phyloP scores from a whole-genome alignment of 2,113 vertebrate species.

The Zeus faber region DNA sequence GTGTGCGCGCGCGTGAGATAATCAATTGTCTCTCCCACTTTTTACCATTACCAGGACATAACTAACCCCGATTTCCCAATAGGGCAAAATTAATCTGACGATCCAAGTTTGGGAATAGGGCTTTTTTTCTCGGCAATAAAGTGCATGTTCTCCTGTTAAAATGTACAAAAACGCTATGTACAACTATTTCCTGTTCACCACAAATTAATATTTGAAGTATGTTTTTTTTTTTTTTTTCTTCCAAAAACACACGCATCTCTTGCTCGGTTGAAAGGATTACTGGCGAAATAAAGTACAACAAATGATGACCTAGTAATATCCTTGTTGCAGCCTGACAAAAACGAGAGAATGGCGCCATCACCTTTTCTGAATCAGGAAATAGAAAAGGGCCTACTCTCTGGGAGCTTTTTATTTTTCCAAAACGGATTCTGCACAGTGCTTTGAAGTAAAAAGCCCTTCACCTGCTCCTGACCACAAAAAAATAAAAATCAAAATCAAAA shows the following conservation, averaged over 20 bases:
- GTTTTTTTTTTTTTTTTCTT: constrained; percentile 32
- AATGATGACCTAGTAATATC: neutral
- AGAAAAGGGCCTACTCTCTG: no score
- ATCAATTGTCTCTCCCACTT: constrained; percentile 10
- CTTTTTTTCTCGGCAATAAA: constrained; percentile 58
- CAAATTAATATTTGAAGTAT: constrained; percentile 31
- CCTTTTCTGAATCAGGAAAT: no score
- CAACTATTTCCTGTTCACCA: constrained; percentile 51
- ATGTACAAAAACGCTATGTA: constrained; percentile 53
- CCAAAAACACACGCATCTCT: constrained; percentile 16
- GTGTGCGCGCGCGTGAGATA: neutral
- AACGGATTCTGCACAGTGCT: neutral
- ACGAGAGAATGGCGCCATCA: neutral
- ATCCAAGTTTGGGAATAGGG: constrained; percentile 43
- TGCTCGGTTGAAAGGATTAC: neutral
- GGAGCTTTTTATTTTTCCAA: neutral
- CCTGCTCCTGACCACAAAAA: constrained; percentile 26
- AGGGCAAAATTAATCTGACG: constrained; percentile 6
- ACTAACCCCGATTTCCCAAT: constrained; percentile 15
- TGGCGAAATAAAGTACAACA: neutral
- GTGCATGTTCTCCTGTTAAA: constrained; percentile 70
- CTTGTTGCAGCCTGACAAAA: constrained; percentile 2
- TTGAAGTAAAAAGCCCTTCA: constrained; percentile 24
- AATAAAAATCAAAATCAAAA: no score
- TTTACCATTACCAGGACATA: no score